Evolutionary conservation across 2,113 vertebrate species (phyloP), one percentile per base, ranked within the genome.

Genomic region (Pelmatolapia mariae): DNA sequence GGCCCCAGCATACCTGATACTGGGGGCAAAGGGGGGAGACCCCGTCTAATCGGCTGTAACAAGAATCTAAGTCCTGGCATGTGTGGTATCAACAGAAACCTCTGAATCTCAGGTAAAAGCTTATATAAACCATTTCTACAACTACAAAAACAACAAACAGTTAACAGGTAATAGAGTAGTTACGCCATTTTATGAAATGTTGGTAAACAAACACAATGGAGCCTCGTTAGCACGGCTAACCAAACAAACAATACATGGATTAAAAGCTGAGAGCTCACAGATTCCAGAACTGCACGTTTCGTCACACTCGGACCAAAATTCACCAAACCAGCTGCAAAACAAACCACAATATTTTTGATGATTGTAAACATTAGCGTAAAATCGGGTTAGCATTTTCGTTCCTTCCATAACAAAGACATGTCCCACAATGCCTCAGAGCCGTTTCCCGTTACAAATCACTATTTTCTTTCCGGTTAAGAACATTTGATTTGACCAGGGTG

Each of bases 281-380:
- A n/a, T n/a, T 53, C 19, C 19, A 3, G 9, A 53, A 53, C 19
- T n/a, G 5, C 50, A 53, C 5, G 0, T 53, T 11, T 10, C 0
- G 1, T 53, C 9, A 53, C 19, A 53, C 19, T 53, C 52, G 0
- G 9, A 1, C 19, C 52, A 53, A 53, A 53, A n/a, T 53, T 53
- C 52, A 22, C 5, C 9, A 5, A 53, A 22, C 19, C 52, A 53
- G 52, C 52, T 5, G 3, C 10, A 1, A 53, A 52, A 53, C 19
- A 53, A 53, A 53, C 50, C 50, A 53, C 8, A n/a, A 52, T n/a
- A n/a, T n/a, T 52, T 52, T 0, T 0, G 3, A 52, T 19, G 50
- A 52, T n/a, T 10, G 50, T n/a, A n/a, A 53, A 53, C 50, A n/a
- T 52, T 52, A 52, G 2, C 0, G 8, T 53, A 53, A 53, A 53